phyloP scores from a whole-genome alignment of 2,113 vertebrate genomes.

The Eolophus roseicapilla region DNA sequence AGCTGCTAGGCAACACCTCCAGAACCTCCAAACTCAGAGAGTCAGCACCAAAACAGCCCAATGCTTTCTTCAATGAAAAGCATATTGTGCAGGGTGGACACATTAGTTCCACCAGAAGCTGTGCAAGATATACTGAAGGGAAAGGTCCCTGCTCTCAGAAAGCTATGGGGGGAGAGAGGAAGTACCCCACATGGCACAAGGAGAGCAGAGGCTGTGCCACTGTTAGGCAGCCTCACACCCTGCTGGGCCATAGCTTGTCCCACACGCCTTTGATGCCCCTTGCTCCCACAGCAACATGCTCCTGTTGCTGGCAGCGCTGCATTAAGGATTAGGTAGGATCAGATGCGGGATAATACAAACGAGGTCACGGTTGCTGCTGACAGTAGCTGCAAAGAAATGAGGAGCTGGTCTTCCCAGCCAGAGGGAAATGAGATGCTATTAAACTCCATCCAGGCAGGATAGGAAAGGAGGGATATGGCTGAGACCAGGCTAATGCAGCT shows the following conservation, averaged over 20 bases:
- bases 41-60: not conserved
- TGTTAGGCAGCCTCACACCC: not conserved
- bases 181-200: not conserved
- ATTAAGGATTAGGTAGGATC: not conserved
- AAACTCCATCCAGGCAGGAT: not conserved
- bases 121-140: conserved; percentile 27
- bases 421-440: not conserved
- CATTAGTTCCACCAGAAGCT: conserved; percentile 46
- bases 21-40: not conserved
- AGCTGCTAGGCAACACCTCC: not conserved
- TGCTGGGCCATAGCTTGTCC: not conserved
- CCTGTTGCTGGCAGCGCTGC: not conserved
- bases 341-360: not conserved
- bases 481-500: accelerated
- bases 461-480: not conserved
- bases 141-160: not conserved
- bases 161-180: accelerated
- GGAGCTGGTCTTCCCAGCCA: not conserved
- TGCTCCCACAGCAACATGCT: accelerated
- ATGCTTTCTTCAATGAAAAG: not conserved
- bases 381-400: not conserved
- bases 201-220: not conserved
- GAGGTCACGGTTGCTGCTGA: not conserved
- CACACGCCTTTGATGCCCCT: not conserved
- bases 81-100: not conserved